Conservation (phyloP, 2,888 invertebrate species). For the Lasioglossum villosulum region DNA sequence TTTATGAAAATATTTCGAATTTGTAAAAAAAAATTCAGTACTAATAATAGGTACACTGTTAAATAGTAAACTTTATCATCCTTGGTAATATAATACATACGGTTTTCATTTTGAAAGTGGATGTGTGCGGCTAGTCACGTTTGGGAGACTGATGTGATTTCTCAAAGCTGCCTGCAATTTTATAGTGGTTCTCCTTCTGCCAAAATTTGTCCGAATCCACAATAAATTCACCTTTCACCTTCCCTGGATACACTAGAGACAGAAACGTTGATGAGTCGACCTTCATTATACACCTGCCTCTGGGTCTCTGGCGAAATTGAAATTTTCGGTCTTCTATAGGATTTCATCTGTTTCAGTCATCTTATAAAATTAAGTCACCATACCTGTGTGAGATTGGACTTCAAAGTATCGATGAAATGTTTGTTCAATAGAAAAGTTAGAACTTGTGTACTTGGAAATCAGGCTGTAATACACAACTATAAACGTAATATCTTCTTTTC, state of each 20-base stretch:
- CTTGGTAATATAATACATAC: slow-evolving; percentile 55
- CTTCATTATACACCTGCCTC: slow-evolving; percentile 47
- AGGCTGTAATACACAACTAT: neutral
- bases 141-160: slow-evolving; percentile 60
- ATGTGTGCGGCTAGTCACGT: slow-evolving; percentile 43
- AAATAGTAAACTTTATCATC: neutral
- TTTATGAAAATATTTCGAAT: neutral
- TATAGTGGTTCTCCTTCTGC: slow-evolving; percentile 75
- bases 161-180: slow-evolving; percentile 56
- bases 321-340: slow-evolving; percentile 26
- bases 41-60: neutral
- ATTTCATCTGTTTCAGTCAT: neutral
- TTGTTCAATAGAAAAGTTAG: neutral
- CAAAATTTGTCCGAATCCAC: slow-evolving; percentile 61
- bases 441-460: neutral
- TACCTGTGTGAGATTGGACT: neutral
- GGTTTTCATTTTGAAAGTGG: slow-evolving; percentile 65
- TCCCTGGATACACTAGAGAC: slow-evolving; percentile 34
- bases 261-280: slow-evolving; percentile 43
- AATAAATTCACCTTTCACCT: slow-evolving; percentile 67
- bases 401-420: neutral
- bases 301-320: slow-evolving; percentile 7
- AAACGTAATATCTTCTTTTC: neutral
- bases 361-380: neutral
- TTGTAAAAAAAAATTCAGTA: neutral